Base-by-base conservation (phyloP, 2,888 invertebrate genomes). In the Tigriopus californicus region DNA sequence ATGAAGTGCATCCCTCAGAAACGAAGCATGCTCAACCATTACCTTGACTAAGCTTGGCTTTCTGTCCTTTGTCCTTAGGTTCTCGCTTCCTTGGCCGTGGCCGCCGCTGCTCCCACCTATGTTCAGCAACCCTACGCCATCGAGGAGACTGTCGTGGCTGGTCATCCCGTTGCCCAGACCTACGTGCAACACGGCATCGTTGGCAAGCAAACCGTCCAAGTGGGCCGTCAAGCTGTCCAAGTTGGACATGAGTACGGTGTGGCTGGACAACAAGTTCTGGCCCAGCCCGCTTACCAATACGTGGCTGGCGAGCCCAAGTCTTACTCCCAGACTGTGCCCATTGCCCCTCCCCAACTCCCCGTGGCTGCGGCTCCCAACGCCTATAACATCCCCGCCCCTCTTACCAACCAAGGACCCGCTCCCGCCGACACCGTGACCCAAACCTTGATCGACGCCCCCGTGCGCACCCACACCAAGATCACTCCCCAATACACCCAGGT, bases 381-480 rank as follows among this genome's bases (percentile, higher is more conserved):
- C 51, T 33, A 5, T 18, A 42, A 41, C 44, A 56, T 56, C 56
- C 56, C 56, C 6, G 42, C 56, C 44, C 42, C 56, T 42, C 56
- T 42, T 10, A 41, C 41, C 56, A 41, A 41, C 41, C 42, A 22
- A 13, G 41, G 41, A 40, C 41, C 56, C 44, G 56, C 56, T 18
- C 56, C 56, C n/a, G 42, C 44, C 18, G 56, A 56, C 18, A 56
- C 56, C 44, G 56, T 56, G 6, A 42, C 20, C 44, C 42, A 18
- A 15, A 41, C 41, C 18, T 3, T 12, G 13, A 56, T 56, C 56
- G 18, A n/a, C 20, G 56, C 56, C 18, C 56, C 56, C 44, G 42
- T 56, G 6, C 40, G 56, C 13, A 56, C 56, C 22, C 56, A 56
- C 56, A 41, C 56, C 56, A 3, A 20, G 22, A 56, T 56, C 56